Evolutionary conservation across 2,888 invertebrate genomes (phyloP), one percentile per base, ranked within the genome.

Genomic region (Amiota communis): DNA sequence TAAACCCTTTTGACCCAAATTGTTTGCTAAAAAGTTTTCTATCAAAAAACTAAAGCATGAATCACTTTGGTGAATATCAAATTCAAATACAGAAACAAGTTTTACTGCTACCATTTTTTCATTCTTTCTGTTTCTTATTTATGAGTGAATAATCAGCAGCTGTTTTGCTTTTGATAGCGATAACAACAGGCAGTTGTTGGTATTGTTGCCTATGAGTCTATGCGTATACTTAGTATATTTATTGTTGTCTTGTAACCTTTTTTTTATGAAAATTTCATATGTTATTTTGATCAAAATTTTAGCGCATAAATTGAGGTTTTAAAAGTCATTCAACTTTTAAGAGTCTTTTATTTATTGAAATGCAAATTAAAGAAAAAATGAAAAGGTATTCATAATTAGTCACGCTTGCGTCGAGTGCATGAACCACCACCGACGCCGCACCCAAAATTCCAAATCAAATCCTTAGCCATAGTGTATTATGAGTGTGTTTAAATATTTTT

Each of bases 271-370:
- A 36, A 36, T 36, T 36, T 36, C 36, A 36, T 36, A 36, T 36
- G 36, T 4, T 36, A 36, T 36, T 36, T 36, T 36, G 23, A 3
- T 23, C 23, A 23, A 63, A 23, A 9, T 6, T 48, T 65, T 65
- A 10, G 47, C 48, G 36, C 12, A 65, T 65, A 65, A 65, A 65
- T 65, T 65, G 47, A 20, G 17, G 51, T 20, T 70, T 69, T 56
- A 73, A 74, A 71, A 78, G 77, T 78, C 77, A 78, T 77, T 78
- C 78, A 77, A 76, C 78, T 77, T 48, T 48, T 10, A 23, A 11
- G 12, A 15, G n/a, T 36, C 9, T 48, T 65, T 47, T 2, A 36
- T 36, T 36, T 36, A 36, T 36, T 36, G 8, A 36, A 36, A 36
- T 36, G 36, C 36, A 36, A 36, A 36, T 36, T 36, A 36, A 36